Percentiles rank a stretch among this genome's conserved stretches.
Conservation (phyloP, 2,113 vertebrate genomes). For the Siniperca chuatsi region DNA sequence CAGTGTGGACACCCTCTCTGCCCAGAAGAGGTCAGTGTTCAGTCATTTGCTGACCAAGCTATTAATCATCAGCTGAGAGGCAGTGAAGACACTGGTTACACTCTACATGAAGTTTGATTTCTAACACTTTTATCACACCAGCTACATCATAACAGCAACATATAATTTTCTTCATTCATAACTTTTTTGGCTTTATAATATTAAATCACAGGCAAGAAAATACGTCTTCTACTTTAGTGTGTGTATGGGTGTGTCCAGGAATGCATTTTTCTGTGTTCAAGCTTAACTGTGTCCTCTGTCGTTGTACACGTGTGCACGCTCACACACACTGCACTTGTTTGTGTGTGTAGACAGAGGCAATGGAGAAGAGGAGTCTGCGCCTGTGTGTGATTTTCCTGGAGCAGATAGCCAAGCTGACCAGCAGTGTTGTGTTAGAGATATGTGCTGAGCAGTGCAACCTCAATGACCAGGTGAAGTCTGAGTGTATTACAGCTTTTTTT, state of each 20-base stretch:
- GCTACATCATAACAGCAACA: neutral
- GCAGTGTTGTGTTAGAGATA: conserved; percentile 87
- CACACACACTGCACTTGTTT: neutral
- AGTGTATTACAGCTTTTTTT: neutral
- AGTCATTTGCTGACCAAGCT: conserved; percentile 5
- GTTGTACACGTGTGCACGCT: neutral
- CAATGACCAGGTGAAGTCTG: conserved; percentile 87
- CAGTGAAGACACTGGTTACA: neutral
- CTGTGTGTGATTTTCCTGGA: conserved; percentile 91
- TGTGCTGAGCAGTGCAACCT: conserved; percentile 93
- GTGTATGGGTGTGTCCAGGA: neutral
- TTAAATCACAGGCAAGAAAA: neutral
- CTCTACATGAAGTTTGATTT: neutral
- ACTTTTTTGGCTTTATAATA: neutral
- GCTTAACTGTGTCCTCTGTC: conserved; percentile 1
- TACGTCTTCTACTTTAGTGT: neutral
- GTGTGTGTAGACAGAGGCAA: conserved; percentile 79
- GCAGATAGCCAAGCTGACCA: conserved; percentile 88
- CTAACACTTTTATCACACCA: neutral
- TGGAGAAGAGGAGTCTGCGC: conserved; percentile 85
- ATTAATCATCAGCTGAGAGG: neutral
- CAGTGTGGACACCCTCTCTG: conserved; percentile 87
- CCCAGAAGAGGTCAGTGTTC: conserved; percentile 92
- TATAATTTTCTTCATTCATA: neutral
- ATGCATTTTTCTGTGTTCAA: conserved; percentile 3